phyloP scores from a whole-genome alignment of 2,113 vertebrate species.

The Beaufortia kweichowensis region DNA sequence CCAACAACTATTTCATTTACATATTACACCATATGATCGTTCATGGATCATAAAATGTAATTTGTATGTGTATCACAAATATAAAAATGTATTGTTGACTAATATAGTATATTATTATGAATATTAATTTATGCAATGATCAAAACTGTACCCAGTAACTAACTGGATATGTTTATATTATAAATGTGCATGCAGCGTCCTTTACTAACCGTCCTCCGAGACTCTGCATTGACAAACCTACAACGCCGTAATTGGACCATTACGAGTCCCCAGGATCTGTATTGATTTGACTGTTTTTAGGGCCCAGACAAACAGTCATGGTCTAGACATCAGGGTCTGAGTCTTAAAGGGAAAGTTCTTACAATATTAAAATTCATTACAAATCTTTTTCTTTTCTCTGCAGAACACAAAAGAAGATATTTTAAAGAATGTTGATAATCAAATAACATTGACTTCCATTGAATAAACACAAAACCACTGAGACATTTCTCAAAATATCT shows the following conservation, averaged over 20 bases:
- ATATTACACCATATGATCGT: neutral
- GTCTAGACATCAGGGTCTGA: constrained; percentile 69
- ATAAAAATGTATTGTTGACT: neutral
- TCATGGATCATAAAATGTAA: neutral
- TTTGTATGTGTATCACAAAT: no score
- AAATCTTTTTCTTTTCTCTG: no score
- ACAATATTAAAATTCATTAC: no score
- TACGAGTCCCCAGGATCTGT: constrained; percentile 66
- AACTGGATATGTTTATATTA: no score
- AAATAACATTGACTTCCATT: no score
- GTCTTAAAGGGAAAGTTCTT: no score
- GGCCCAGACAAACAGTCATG: constrained; percentile 62
- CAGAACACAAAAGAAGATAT: no score
- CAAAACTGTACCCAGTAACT: no score
- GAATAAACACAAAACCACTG: no score
- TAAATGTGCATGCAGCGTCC: neutral
- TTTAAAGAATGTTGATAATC: no score
- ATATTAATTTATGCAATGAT: no score
- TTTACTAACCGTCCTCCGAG: constrained; percentile 63
- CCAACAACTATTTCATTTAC: neutral
- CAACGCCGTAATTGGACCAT: constrained; percentile 74
- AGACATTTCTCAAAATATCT: no score
- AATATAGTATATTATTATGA: neutral
- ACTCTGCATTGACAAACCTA: constrained; percentile 71
- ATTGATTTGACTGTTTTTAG: constrained; percentile 72